Percentiles rank a stretch among this genome's conserved stretches.
Evolutionary conservation across 2,888 invertebrate species (phyloP).

Genomic region (Dasypolia templi): DNA sequence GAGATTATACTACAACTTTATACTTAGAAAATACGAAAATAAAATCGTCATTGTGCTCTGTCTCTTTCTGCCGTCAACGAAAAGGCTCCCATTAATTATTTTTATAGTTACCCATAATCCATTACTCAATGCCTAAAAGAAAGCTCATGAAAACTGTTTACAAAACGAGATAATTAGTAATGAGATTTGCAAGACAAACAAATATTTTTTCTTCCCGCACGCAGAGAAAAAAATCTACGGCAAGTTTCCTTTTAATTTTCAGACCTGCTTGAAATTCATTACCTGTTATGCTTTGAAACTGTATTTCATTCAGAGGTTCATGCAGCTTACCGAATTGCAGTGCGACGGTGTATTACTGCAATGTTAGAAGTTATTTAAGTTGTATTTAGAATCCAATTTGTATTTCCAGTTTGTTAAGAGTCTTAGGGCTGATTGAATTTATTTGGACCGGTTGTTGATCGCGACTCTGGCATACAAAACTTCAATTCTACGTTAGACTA

Average conservation of each 20-base stretch:
- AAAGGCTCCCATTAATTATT: background rate
- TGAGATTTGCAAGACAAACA: background rate
- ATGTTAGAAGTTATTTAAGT: conserved; percentile 5
- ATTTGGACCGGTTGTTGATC: no score
- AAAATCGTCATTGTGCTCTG: background rate
- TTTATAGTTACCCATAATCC: background rate
- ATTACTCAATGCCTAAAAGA: background rate
- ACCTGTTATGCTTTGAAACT: conserved; percentile 6
- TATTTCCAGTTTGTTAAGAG: conserved; percentile 9
- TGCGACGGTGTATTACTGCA: background rate
- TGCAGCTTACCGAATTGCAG: conserved; percentile 17
- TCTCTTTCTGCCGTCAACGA: no score
- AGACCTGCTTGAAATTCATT: conserved; percentile 38
- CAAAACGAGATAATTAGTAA: background rate
- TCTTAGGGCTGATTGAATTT: conserved; percentile 9
- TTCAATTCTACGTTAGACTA: no score
- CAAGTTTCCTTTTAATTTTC: conserved; percentile 25
- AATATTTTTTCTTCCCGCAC: background rate
- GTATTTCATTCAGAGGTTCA: conserved; percentile 12
- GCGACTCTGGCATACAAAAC: no score
- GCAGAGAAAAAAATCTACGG: background rate
- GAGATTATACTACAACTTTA: no score
- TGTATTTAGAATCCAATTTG: conserved; percentile 25
- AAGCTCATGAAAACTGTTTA: background rate
- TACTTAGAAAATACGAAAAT: no score